phyloP scores from a whole-genome alignment of 2,888 invertebrate species.

The Trachelus troglodyta region DNA sequence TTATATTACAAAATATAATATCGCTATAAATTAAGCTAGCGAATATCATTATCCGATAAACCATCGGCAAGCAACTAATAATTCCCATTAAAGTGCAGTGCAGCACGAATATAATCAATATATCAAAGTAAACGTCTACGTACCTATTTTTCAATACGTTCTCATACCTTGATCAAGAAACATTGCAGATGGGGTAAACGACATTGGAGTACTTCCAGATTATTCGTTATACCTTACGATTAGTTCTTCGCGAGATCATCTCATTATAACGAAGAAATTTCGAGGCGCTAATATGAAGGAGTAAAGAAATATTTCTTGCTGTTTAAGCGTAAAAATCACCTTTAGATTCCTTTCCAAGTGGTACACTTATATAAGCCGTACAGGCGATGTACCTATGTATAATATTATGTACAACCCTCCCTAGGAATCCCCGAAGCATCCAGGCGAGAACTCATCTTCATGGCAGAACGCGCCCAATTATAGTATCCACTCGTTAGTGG shows the following conservation, averaged over 20 bases:
- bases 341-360: slow-evolving; percentile 25
- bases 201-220: too few species aligned
- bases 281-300: background rate
- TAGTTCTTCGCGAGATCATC: background rate
- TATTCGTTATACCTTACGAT: too few species aligned
- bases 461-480: slow-evolving; percentile 41
- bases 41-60: background rate
- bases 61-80: background rate
- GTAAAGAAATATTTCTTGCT: slow-evolving; percentile 40
- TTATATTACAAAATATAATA: background rate
- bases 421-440: slow-evolving; percentile 21
- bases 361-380: background rate
- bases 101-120: background rate
- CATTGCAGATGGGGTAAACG: too few species aligned
- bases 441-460: slow-evolving; percentile 32
- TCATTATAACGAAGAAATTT: background rate
- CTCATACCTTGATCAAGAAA: background rate
- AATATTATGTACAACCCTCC: background rate
- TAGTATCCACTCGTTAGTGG: slow-evolving; percentile 32
- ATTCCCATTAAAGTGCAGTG: background rate
- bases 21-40: background rate
- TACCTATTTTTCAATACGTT: background rate
- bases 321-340: slow-evolving; percentile 47
- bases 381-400: background rate
- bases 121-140: background rate